Evolutionary conservation across 30 jellyfish, hydroid and myxozoan species (phyloP).

Genomic region (Turritopsis dohrnii): DNA sequence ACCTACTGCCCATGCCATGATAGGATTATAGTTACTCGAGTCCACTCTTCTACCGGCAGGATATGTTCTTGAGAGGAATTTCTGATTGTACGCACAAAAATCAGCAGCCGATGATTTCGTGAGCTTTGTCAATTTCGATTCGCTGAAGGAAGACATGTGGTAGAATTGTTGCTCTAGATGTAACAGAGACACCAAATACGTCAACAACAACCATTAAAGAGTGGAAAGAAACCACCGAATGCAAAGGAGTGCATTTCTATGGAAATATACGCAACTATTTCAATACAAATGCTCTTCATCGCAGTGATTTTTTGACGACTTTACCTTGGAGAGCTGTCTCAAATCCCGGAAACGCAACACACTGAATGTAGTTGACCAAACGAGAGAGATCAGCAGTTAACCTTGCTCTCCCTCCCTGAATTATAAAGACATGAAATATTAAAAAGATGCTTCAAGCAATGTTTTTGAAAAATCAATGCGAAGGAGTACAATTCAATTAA

Average conservation of each 20-base stretch:
- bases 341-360: constrained; percentile 66
- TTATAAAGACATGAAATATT: no score
- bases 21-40: constrained; percentile 94
- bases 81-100: constrained; percentile 52
- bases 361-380: constrained; percentile 63
- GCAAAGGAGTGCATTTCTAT: no score
- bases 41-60: constrained; percentile 88
- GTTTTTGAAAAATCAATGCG: no score
- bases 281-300: no score
- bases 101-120: constrained; percentile 58
- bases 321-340: constrained; percentile 53
- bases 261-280: no score
- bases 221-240: no score
- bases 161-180: constrained; percentile 32
- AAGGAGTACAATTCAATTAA: no score
- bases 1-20: constrained; percentile 85
- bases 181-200: no score
- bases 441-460: no score
- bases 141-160: constrained; percentile 88
- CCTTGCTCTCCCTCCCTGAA: constrained; percentile 11
- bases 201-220: no score
- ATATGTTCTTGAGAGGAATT: constrained; percentile 74
- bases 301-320: no score
- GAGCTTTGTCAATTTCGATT: constrained; percentile 53
- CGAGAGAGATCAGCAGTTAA: constrained; percentile 80